A percentile compares a stretch with the other conserved stretches of the same genome.
Conservation (phyloP, 1,140 invertebrate species). For the Hypothenemus hampei region DNA sequence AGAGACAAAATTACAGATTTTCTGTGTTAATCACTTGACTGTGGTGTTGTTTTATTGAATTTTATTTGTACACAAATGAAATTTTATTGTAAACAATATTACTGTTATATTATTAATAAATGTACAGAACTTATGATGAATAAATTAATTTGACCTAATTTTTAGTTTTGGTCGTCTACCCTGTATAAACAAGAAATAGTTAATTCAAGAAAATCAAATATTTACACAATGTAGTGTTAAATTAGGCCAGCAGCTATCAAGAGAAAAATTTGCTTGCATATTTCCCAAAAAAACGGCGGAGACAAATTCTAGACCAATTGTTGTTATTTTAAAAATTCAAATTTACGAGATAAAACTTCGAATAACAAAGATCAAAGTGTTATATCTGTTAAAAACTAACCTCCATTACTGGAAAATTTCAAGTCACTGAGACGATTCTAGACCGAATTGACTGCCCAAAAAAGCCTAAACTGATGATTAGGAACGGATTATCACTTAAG, state of each 20-base stretch:
- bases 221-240: not conserved
- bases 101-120: not conserved
- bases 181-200: no score
- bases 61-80: not conserved
- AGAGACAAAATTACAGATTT: not conserved
- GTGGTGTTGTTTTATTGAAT: not conserved
- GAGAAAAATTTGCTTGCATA: no score
- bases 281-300: no score
- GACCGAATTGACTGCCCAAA: not conserved
- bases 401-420: slow-evolving; percentile 3
- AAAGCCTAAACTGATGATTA: slow-evolving; percentile 34
- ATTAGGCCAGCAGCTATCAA: no score
- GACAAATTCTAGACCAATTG: not conserved
- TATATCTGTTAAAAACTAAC: slow-evolving; percentile 23
- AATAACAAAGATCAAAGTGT: slow-evolving; percentile 23
- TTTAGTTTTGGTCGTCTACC: no score
- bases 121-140: not conserved
- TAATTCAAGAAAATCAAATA: not conserved
- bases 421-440: not conserved
- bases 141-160: not conserved
- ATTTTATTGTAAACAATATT: no score
- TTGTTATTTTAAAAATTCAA: not conserved
- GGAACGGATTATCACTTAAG: slow-evolving; percentile 33
- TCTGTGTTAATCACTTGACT: not conserved
- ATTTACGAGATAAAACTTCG: not conserved